phyloP scores from a whole-genome alignment of 2,888 invertebrate genomes.

The Seira ritae region DNA sequence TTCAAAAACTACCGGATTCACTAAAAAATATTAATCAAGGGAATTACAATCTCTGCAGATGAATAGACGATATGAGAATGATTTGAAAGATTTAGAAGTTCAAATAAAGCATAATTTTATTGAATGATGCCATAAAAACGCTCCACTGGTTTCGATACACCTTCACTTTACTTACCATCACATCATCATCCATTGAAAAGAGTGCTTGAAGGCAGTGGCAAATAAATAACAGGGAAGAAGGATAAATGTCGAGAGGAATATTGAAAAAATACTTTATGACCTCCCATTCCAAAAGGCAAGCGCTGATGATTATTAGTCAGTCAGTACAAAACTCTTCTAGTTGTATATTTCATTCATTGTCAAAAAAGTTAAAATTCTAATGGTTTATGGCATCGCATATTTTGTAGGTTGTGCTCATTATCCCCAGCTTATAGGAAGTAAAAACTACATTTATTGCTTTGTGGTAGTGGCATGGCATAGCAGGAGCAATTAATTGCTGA shows the following conservation, averaged over 20 bases:
- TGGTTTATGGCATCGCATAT: not conserved
- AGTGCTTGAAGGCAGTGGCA: conserved; percentile 27
- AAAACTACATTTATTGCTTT: too few relatives aligned
- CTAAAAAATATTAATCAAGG: not conserved
- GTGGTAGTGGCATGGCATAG: too few relatives aligned
- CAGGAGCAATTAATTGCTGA: too few relatives aligned
- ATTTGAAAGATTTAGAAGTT: too few relatives aligned
- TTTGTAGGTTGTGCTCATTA: too few relatives aligned
- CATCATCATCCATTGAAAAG: not conserved
- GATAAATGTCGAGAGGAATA: conserved; percentile 46
- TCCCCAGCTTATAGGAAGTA: too few relatives aligned
- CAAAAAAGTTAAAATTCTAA: not conserved
- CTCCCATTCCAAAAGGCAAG: conserved; percentile 33
- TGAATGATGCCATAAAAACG: too few relatives aligned
- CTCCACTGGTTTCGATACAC: too few relatives aligned
- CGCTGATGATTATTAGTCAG: conserved; percentile 25
- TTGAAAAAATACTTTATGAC: conserved; percentile 42
- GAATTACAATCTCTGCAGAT: not conserved
- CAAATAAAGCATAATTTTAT: too few relatives aligned
- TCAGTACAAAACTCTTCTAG: conserved; percentile 18
- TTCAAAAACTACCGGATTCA: not conserved
- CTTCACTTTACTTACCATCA: too few relatives aligned
- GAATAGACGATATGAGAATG: too few relatives aligned
- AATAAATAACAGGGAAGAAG: conserved; percentile 42
- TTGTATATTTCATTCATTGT: conserved; percentile 23